phyloP scores from a whole-genome alignment of 1,140 invertebrate species.

The Yoshiicerus persimilis region DNA sequence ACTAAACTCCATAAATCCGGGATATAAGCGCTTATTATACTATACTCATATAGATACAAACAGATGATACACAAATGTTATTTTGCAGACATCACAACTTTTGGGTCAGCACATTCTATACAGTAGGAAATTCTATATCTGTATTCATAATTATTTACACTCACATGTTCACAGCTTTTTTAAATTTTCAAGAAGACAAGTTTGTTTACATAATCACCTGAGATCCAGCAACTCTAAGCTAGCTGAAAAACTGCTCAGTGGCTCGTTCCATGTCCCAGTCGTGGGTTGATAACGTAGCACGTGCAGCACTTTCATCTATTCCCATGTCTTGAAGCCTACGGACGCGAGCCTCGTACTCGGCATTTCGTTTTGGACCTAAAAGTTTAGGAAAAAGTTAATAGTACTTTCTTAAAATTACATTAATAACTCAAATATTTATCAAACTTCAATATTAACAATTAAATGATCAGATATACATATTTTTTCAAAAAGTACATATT shows the following conservation, averaged over 20 bases:
- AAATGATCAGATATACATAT: too few species aligned
- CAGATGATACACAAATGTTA: too few species aligned
- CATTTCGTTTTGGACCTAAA: conserved; percentile 68
- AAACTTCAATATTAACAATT: too few species aligned
- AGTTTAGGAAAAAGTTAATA: neutral
- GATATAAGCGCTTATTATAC: too few species aligned
- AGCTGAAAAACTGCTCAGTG: conserved; percentile 85
- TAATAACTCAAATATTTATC: too few species aligned
- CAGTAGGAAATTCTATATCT: neutral
- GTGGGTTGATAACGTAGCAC: conserved; percentile 81
- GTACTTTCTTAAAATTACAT: too few species aligned
- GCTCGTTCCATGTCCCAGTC: conserved; percentile 87
- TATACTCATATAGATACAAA: too few species aligned
- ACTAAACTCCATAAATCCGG: too few species aligned
- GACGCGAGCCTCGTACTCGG: conserved; percentile 79
- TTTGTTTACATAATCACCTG: neutral
- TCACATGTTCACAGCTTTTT: neutral
- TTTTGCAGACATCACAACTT: neutral
- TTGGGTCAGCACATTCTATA: neutral
- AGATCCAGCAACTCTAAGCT: conserved; percentile 52
- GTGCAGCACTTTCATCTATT: conserved; percentile 77
- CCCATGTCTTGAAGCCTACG: conserved; percentile 82
- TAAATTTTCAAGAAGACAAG: conserved; percentile 2
- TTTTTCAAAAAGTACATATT: too few species aligned
- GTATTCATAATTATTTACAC: neutral